phyloP scores from a whole-genome alignment of 2,113 vertebrate species.

The Eretmochelys imbricata region DNA sequence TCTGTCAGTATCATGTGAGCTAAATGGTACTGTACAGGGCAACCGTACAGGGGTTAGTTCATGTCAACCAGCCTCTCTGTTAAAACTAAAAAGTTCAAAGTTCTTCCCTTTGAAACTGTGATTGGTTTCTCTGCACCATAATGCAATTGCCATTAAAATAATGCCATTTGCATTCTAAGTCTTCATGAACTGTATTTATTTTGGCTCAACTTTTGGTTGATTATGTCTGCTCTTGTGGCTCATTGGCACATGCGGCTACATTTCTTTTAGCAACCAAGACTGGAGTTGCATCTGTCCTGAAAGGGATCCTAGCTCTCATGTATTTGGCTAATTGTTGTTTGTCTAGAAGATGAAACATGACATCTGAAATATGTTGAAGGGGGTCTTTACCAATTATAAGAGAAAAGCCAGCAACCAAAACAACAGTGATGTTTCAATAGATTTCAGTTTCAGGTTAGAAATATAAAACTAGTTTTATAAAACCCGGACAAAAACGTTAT shows the following conservation, averaged over 20 bases:
- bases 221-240: background rate
- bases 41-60: background rate
- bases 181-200: background rate
- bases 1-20: background rate
- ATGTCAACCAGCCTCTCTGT: background rate
- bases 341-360: slow-evolving; percentile 67
- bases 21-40: background rate
- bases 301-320: slow-evolving; percentile 4
- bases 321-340: slow-evolving; percentile 50
- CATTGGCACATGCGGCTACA: background rate
- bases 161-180: slow-evolving; percentile 16
- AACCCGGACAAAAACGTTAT: background rate
- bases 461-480: slow-evolving; percentile 71
- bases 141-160: slow-evolving; percentile 13
- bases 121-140: background rate
- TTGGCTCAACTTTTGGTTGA: background rate
- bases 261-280: slow-evolving; percentile 30
- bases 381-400: slow-evolving; percentile 68
- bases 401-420: slow-evolving; percentile 68
- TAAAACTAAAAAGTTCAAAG: background rate
- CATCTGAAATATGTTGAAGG: slow-evolving; percentile 67
- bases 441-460: slow-evolving; percentile 70
- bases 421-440: slow-evolving; percentile 65
- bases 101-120: background rate
- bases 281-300: slow-evolving; percentile 23